Conservation (phyloP, 2,797 vertebrate species). For the Lithobates sylvaticus region DNA sequence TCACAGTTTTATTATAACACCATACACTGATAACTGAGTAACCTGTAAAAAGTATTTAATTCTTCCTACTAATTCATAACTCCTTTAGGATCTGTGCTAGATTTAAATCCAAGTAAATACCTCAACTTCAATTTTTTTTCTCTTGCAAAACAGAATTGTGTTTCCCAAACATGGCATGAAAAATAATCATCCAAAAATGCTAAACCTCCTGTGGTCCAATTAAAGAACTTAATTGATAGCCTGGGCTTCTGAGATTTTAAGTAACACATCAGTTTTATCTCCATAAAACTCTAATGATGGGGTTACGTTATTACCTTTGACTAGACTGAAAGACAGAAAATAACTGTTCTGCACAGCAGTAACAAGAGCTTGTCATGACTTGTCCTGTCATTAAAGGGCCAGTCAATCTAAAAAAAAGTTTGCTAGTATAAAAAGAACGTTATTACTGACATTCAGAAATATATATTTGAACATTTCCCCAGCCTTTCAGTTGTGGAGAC, state of each 20-base stretch:
- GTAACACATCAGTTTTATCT: constrained; percentile 15
- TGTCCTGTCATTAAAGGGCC: neutral
- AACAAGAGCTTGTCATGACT: neutral
- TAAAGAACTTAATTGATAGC: constrained; percentile 33
- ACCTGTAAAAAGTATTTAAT: neutral
- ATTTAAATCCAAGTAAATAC: constrained; percentile 14
- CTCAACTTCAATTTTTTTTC: constrained; percentile 2
- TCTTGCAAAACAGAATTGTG: neutral
- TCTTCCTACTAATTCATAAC: neutral
- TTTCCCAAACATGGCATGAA: constrained; percentile 19
- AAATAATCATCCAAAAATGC: constrained; percentile 48
- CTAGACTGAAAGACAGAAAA: neutral
- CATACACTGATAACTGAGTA: neutral
- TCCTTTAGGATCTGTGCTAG: neutral
- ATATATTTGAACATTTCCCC: no score
- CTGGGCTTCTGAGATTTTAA: constrained; percentile 1
- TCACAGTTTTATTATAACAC: no score
- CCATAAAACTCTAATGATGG: constrained; percentile 16
- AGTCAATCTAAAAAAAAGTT: neutral
- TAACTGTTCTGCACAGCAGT: neutral
- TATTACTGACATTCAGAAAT: no score
- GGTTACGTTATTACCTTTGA: neutral
- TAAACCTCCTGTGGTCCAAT: constrained; percentile 49
- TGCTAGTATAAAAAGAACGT: no score
- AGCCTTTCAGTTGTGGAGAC: no score